Evolutionary conservation across 2,113 vertebrate genomes (phyloP), one percentile per base, ranked within the genome.

Genomic region (Xerus inauris): DNA sequence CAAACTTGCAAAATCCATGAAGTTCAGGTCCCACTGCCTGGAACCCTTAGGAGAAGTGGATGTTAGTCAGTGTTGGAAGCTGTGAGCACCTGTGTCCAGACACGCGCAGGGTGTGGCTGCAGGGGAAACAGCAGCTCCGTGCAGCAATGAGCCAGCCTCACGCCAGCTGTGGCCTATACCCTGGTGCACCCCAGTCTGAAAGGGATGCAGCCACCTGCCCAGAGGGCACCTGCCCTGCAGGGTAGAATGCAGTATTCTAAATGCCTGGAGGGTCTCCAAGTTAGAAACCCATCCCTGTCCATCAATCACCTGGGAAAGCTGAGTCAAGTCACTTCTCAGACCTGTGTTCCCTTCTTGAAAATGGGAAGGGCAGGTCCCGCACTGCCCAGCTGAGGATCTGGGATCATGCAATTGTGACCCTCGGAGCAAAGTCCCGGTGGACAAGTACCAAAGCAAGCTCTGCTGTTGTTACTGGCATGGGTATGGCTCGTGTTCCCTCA

Each of bases 101-200:
- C 79, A 85, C 2, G 6, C 2, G 0, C 72, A 64, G 62, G 84
- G 54, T 17, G 24, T 1, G 1, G 42, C 57, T 22, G 20, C 38
- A 72, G 42, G 64, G 54, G 49, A 57, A 64, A 83, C 40, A 16
- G 16, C 22, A 45, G 24, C 51, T 88, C 42, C 30, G 45, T 22
- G 54, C 72, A 32, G 20, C 1, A 3, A 14, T 0, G 10, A 26
- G 19, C 59, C 57, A 35, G 30, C 16, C 49, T n/a, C n/a, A n/a
- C n/a, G n/a, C n/a, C n/a, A n/a, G n/a, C n/a, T n/a, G n/a, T n/a
- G n/a, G n/a, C n/a, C 47, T 30, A 82, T 57, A 73, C 45, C 64
- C 22, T 0, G 5, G 42, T 6, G 1, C 4, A 28, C 5, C 1
- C 35, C 10, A 16, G 19, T 45, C 45, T 32, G 20, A 38, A 84